phyloP scores from a whole-genome alignment of 1,140 invertebrate species.

The Telenomus remus region DNA sequence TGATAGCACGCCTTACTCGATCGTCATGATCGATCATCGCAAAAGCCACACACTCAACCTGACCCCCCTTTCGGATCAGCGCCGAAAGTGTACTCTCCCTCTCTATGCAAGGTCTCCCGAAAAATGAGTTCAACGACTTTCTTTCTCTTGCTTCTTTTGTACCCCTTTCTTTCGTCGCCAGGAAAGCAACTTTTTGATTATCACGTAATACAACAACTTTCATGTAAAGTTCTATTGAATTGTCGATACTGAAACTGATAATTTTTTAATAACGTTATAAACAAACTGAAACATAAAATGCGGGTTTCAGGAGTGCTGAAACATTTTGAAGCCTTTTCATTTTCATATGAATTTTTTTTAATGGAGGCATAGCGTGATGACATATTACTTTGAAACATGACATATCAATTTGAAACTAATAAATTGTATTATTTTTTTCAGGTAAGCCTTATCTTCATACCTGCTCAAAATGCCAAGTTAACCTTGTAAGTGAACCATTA shows the following conservation, averaged over 20 bases:
- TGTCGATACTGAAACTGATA: too few relatives aligned
- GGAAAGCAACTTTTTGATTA: background rate
- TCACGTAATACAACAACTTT: too few relatives aligned
- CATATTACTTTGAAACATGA: too few relatives aligned
- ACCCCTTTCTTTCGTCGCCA: background rate
- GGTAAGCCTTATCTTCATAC: background rate
- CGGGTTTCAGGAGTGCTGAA: too few relatives aligned
- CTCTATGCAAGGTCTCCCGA: constrained; percentile 48
- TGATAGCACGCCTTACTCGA: constrained; percentile 34
- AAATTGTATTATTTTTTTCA: too few relatives aligned
- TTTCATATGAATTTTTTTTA: too few relatives aligned
- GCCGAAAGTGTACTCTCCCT: constrained; percentile 33
- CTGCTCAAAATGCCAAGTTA: background rate
- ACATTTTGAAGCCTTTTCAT: too few relatives aligned
- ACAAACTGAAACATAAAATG: too few relatives aligned
- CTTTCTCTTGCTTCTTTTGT: constrained; percentile 27
- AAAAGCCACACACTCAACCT: constrained; percentile 18
- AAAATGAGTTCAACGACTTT: constrained; percentile 46
- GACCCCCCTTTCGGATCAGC: constrained; percentile 8
- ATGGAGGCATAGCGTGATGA: too few relatives aligned
- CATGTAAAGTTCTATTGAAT: too few relatives aligned
- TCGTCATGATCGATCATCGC: constrained; percentile 54
- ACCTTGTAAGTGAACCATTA: background rate
- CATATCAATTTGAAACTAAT: too few relatives aligned
- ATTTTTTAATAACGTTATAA: too few relatives aligned